Base-by-base conservation (phyloP, 2,888 invertebrate species). In the Caenorhabditis becei region DNA sequence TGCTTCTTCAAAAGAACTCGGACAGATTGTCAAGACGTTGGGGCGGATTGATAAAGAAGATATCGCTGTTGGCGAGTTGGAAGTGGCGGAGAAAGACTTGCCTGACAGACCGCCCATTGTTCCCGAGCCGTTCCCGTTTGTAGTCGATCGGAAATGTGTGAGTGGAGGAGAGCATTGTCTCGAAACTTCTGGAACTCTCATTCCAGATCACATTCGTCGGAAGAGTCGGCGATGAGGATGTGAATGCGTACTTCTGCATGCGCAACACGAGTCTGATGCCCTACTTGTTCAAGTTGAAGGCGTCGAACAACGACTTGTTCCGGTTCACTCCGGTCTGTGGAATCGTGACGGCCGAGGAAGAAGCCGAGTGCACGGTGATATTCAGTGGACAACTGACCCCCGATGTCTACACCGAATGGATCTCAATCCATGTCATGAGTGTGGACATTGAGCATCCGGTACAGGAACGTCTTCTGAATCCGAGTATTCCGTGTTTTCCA, bases 261-360 rank as follows among this genome's bases (percentile, higher is more conserved):
- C 11, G 7, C 23, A 65, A 65, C 26, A 32, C 53, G 5, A 37
- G 47, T 16, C n/a, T 14, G 23, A 35, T 53, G n/a, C 53, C 65
- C n/a, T 37, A 53, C 16, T 24, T 65, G 65, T 65, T 65, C 65
- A 65, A 65, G 47, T 5, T 65, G 7, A 65, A 65, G 37, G 24
- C 32, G 4, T 65, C 65, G 1, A 37, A 53, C 18, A 65, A 65
- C 26, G 16, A 7, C 1, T 11, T 53, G 5, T 37, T 65, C 53
- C 47, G 28, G 20, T 35, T 53, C 1, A 7, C 8, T 8, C 63
- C 63, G 5, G 8, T 18, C 10, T 16, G 16, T 24, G 65, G 65
- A 53, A 18, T 23, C 1, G 11, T 65, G 35, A 32, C 32, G 1
- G 14, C 51, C 0, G 16, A 28, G 51, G 14, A 32, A 49, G 63